Conservation (phyloP, 1,140 invertebrate genomes). For the Venturia canescens region DNA sequence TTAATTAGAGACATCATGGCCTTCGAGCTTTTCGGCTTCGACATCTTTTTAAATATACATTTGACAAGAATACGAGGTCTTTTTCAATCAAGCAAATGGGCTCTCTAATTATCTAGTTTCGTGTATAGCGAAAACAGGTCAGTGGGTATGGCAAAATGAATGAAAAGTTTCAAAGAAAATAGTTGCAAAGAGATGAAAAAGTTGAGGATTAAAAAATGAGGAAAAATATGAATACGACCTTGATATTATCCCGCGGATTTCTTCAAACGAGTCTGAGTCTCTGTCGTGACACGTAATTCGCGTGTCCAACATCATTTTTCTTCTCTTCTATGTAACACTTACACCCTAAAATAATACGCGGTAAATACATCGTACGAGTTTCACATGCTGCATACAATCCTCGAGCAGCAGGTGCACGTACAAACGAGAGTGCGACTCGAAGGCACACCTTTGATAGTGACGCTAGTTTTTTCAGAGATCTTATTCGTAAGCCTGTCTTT, state of each 20-base stretch:
- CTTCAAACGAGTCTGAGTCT: neutral
- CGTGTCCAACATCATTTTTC: slow-evolving; percentile 17
- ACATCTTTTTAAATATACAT: too few relatives aligned
- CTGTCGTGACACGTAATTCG: neutral
- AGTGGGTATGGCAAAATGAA: too few relatives aligned
- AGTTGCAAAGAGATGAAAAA: too few relatives aligned
- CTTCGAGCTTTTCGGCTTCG: too few relatives aligned
- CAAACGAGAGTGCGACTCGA: neutral
- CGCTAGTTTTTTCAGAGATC: neutral
- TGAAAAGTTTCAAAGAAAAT: too few relatives aligned
- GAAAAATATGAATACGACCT: slow-evolving; percentile 1
- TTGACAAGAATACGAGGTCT: too few relatives aligned
- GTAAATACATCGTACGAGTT: neutral
- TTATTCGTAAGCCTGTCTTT: neutral
- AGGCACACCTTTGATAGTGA: neutral
- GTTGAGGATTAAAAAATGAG: too few relatives aligned
- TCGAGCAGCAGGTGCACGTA: neutral
- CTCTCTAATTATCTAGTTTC: too few relatives aligned
- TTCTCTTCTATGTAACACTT: neutral
- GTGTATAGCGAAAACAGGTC: too few relatives aligned
- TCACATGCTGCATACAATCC: neutral
- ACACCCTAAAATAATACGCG: neutral
- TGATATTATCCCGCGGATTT: neutral
- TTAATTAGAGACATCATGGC: too few relatives aligned
- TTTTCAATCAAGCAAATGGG: too few relatives aligned